Evolutionary conservation across 2,113 vertebrate species (phyloP).

Genomic region (Canis aureus): DNA sequence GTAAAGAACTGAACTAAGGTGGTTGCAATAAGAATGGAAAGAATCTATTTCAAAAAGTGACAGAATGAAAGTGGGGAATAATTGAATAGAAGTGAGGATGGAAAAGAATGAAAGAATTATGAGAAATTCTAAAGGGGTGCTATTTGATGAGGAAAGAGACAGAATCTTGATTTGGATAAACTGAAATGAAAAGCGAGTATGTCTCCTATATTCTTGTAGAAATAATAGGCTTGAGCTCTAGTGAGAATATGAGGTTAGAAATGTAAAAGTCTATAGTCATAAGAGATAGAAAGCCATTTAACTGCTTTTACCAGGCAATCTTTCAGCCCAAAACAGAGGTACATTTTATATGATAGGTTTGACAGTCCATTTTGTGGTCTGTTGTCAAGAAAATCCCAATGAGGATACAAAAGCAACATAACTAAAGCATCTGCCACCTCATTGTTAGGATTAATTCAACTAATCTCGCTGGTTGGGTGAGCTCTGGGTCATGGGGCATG

Average conservation of each 20-base stretch:
- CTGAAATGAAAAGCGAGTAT: slow-evolving; percentile 39
- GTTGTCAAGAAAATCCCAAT: slow-evolving; percentile 53
- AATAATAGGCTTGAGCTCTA: background rate
- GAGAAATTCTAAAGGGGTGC: slow-evolving; percentile 36
- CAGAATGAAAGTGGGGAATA: background rate
- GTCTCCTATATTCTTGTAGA: slow-evolving; percentile 33
- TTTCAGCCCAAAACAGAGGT: slow-evolving; percentile 30
- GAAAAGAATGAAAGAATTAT: slow-evolving; percentile 29
- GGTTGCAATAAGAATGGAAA: background rate
- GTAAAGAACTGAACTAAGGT: slow-evolving; percentile 2
- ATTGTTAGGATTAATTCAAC: slow-evolving; percentile 13
- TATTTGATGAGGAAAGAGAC: background rate
- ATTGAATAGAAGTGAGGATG: background rate
- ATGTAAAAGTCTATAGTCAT: background rate
- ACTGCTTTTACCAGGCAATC: slow-evolving; percentile 4
- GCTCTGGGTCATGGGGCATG: background rate
- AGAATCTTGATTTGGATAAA: background rate
- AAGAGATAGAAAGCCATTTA: slow-evolving; percentile 14
- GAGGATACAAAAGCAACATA: background rate
- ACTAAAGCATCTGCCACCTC: background rate
- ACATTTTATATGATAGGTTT: background rate
- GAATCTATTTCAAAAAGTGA: background rate
- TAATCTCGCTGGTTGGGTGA: slow-evolving; percentile 14
- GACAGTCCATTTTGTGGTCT: slow-evolving; percentile 23
- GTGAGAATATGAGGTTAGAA: background rate